Percentiles rank a stretch among this genome's conserved stretches.
Conservation (phyloP, 2,888 invertebrate genomes). For the Isoperla grammatica region DNA sequence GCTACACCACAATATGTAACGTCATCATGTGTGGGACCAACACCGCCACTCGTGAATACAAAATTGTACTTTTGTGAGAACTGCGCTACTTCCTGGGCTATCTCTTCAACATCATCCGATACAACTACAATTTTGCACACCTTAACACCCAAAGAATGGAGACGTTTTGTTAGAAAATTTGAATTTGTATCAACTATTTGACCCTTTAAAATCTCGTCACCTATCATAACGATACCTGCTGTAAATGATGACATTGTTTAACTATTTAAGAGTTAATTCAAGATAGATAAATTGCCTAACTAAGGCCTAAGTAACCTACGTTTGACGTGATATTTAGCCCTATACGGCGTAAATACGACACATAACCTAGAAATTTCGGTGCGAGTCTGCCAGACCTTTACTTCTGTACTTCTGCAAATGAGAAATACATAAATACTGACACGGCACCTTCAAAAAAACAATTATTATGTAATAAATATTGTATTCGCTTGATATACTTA, state of each 20-base stretch:
- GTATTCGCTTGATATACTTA: too few species aligned
- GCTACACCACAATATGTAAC: slow-evolving; percentile 57
- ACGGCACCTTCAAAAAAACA: too few species aligned
- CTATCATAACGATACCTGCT: slow-evolving; percentile 49
- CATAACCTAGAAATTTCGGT: too few species aligned
- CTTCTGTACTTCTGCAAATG: too few species aligned
- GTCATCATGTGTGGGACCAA: slow-evolving; percentile 66
- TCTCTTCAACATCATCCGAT: slow-evolving; percentile 51
- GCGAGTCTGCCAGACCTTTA: too few species aligned
- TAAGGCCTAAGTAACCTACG: too few species aligned
- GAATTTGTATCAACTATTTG: slow-evolving; percentile 58
- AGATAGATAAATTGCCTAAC: not conserved
- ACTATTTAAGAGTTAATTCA: not conserved
- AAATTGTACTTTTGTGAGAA: slow-evolving; percentile 47
- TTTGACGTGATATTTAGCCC: too few species aligned
- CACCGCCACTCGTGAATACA: slow-evolving; percentile 59
- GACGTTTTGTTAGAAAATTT: slow-evolving; percentile 47
- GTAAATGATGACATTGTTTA: slow-evolving; percentile 29
- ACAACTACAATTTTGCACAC: slow-evolving; percentile 52
- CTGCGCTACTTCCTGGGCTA: slow-evolving; percentile 49
- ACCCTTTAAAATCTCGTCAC: slow-evolving; percentile 63
- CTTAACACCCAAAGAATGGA: slow-evolving; percentile 49
- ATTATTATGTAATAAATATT: too few species aligned
- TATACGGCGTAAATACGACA: too few species aligned
- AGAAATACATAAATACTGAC: too few species aligned